Evolutionary conservation across 2,113 vertebrate genomes (phyloP).

Genomic region (Trogon melanurus): DNA sequence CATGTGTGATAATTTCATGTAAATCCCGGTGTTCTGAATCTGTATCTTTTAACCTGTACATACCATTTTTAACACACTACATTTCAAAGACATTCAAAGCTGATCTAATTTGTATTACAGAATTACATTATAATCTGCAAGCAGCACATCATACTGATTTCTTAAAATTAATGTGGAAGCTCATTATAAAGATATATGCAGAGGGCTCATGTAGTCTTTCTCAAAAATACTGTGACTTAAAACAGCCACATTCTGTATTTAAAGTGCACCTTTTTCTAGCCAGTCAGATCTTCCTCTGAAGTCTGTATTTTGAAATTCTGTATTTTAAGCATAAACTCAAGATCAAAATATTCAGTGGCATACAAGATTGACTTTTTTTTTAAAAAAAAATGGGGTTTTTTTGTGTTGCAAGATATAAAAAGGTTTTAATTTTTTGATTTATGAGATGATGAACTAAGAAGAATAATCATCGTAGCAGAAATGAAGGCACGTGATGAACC

Average conservation of each 20-base stretch:
- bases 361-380: background rate
- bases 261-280: background rate
- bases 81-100: slow-evolving; percentile 76
- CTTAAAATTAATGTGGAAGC: slow-evolving; percentile 69
- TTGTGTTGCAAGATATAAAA: background rate
- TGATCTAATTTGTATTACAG: slow-evolving; percentile 76
- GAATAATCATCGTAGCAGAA: background rate
- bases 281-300: background rate
- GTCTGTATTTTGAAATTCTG: background rate
- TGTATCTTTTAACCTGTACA: slow-evolving; percentile 78
- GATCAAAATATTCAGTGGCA: background rate
- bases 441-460: background rate
- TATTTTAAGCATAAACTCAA: background rate
- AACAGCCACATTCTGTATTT: background rate
- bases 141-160: slow-evolving; percentile 62
- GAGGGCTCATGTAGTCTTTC: slow-evolving; percentile 24
- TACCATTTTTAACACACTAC: slow-evolving; percentile 73
- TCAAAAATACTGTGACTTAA: slow-evolving; percentile 13
- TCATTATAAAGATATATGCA: slow-evolving; percentile 51
- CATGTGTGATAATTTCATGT: slow-evolving; percentile 81
- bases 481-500: background rate
- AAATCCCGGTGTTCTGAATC: slow-evolving; percentile 77
- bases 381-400: background rate
- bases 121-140: slow-evolving; percentile 70
- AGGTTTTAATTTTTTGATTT: background rate